Percentiles rank a stretch among this genome's conserved stretches.
phyloP scores from a whole-genome alignment of 2,113 vertebrate species.

The Megaptera novaeangliae region DNA sequence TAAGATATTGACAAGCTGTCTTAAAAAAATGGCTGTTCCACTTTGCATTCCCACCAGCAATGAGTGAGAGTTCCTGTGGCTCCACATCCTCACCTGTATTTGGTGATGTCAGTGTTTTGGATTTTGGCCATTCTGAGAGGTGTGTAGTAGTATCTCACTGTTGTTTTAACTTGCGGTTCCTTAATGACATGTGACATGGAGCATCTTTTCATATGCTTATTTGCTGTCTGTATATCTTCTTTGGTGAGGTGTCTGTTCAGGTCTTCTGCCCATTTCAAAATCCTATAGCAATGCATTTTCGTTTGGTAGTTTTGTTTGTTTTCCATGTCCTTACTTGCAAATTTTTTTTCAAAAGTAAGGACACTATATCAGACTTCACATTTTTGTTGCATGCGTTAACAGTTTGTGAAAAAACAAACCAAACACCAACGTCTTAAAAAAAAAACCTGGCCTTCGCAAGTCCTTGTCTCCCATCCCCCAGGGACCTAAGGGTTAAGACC shows the following conservation, averaged over 20 bases:
- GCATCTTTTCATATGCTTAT: background rate
- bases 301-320: background rate
- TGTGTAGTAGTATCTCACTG: background rate
- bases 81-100: background rate
- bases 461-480: background rate
- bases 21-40: background rate
- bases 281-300: background rate
- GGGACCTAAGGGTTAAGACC: background rate
- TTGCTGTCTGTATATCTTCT: background rate
- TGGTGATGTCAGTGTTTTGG: background rate
- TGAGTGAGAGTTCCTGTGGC: background rate
- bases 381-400: background rate
- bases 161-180: background rate
- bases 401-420: background rate
- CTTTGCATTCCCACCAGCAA: background rate
- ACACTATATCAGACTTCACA: background rate
- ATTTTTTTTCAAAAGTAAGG: background rate
- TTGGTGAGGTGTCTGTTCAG: background rate
- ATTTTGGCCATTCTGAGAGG: background rate
- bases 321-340: background rate
- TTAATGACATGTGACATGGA: background rate
- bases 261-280: background rate
- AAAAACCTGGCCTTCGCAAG: background rate
- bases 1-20: background rate
- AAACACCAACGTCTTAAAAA: background rate